Evolutionary conservation across 2,888 invertebrate species (phyloP).

Genomic region (Brachypalpus laphriformis): DNA sequence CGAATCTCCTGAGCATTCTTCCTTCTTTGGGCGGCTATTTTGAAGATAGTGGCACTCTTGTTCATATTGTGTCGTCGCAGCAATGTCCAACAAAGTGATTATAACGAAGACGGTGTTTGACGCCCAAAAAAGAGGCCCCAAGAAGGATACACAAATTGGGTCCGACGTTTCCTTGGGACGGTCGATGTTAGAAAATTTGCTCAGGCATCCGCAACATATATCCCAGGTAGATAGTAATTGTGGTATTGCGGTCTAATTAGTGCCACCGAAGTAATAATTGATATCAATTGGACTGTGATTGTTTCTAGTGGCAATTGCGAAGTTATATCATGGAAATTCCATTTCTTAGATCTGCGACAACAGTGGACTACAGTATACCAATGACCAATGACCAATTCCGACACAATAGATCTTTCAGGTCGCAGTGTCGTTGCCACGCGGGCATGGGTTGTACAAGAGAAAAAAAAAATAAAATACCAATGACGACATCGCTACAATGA

Average conservation of each 20-base stretch:
- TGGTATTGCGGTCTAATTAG: neutral
- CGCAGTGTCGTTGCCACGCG: too few species aligned
- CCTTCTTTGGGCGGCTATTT: too few species aligned
- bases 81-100: neutral
- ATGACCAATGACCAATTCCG: too few species aligned
- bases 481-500: conserved; percentile 78
- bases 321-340: neutral
- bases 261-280: neutral
- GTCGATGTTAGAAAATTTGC: neutral
- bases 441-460: too few species aligned
- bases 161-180: conserved; percentile 13
- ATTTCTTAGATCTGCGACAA: conserved; percentile 79
- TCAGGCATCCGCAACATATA: neutral
- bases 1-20: too few species aligned
- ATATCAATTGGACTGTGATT: conserved; percentile 7
- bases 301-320: neutral
- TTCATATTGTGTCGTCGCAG: too few species aligned
- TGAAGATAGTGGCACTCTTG: too few species aligned
- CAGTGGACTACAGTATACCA: conserved; percentile 78
- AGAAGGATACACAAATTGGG: neutral
- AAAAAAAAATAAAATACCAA: too few species aligned
- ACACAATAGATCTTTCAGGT: too few species aligned
- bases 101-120: neutral
- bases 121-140: conserved; percentile 2
- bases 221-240: conserved; percentile 12